A percentile compares a stretch with the other conserved stretches of the same genome.
Conservation (phyloP, 2,113 vertebrate species). For the Calyptommatus sinebrachiatus region DNA sequence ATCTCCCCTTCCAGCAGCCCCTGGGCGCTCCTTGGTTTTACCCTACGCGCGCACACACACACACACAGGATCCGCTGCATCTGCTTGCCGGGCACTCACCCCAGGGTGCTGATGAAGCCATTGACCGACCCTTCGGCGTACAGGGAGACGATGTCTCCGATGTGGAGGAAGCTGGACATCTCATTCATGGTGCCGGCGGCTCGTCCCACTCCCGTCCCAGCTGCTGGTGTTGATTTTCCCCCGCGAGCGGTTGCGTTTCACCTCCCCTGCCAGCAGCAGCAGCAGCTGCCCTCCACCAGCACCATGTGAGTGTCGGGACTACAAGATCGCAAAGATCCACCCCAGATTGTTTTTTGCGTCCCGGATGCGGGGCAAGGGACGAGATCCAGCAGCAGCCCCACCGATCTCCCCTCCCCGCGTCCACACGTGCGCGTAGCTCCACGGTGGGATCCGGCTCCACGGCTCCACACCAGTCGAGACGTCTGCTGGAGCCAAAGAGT, state of each 20-base stretch:
- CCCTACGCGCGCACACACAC: neutral
- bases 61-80: too few species aligned
- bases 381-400: neutral
- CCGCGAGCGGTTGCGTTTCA: neutral
- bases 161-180: constrained; percentile 97
- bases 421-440: constrained; percentile 46
- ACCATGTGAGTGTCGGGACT: constrained; percentile 37
- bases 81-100: constrained; percentile 72
- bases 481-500: neutral
- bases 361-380: neutral
- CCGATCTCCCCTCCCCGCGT: constrained; percentile 2
- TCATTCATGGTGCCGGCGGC: constrained; percentile 78
- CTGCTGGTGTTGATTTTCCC: neutral
- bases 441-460: constrained; percentile 1
- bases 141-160: constrained; percentile 96
- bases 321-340: neutral
- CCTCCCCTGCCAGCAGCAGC: constrained; percentile 22
- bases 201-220: constrained; percentile 5
- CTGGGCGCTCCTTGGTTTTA: neutral
- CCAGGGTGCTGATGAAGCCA: constrained; percentile 96
- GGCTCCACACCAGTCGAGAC: neutral
- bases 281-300: constrained; percentile 13
- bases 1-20: neutral
- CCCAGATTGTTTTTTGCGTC: too few species aligned
- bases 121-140: constrained; percentile 96